Base-by-base conservation (phyloP, 1,140 invertebrate genomes). In the Polyergus mexicanus region DNA sequence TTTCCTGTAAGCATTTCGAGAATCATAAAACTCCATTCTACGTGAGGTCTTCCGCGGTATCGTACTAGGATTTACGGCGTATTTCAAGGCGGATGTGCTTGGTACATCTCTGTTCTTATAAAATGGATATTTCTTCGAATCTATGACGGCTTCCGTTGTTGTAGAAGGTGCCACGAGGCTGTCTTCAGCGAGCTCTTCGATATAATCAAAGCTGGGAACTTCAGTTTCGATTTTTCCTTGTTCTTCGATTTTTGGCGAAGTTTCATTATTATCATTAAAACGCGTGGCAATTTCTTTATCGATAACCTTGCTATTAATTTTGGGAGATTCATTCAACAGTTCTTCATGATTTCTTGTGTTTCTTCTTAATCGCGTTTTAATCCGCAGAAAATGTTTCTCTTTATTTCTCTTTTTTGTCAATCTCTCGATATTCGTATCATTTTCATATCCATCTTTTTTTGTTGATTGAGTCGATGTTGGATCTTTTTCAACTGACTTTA, bases 1-100 rank as follows among this genome's bases (percentile, higher is more conserved):
- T 11, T 94, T 85, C 5, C 93, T 88, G 63, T 93, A 92, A 41
- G 90, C 84, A 63, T 95, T 94, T n/a, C 95, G 90, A 0, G 95
- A 96, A 41, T 95, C 90, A 35, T 96, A 96, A 88, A 96, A 96
- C 93, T 96, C 92, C 96, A 96, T 94, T 63, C 94, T 93, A 35
- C 95, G 92, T 13, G 94, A 92, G 6, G 95, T 94, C 90, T 96
- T 96, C 54, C 90, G 93, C 8, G 95, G 94, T 19, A 96, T 88
- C 44, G 91, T 84, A 68, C 90, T 85, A 0, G 95, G 95, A 92
- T 96, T 94, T 0, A 94, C 88, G 7, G 94, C 94, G 66, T 96
- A 96, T 44, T 94, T 94, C 10, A 96, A 69, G 0, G 94, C 93
- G 4, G 94, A 95, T 38, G 93, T 85, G 84, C 83, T 91, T 1